phyloP scores from a whole-genome alignment of 1,140 invertebrate species.

The Diachasma alloeum region DNA sequence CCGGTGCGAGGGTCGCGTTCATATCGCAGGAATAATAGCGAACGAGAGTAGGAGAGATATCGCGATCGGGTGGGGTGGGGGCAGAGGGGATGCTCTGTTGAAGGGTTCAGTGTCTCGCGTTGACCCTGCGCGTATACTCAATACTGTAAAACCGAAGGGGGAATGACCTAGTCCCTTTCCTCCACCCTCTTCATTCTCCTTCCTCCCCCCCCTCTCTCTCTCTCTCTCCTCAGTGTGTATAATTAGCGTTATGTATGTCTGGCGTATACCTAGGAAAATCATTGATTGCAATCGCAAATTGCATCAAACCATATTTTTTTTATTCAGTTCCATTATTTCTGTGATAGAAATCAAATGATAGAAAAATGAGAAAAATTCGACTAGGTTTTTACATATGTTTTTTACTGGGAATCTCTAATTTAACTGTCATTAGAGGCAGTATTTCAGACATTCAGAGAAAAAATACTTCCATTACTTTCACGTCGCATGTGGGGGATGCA shows the following conservation, averaged over 20 bases:
- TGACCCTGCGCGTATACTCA: conserved; percentile 46
- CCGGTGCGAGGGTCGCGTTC: neutral
- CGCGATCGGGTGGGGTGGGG: neutral
- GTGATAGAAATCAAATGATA: no score
- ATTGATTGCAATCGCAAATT: no score
- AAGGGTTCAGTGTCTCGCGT: conserved; percentile 53
- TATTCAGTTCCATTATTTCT: no score
- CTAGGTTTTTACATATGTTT: no score
- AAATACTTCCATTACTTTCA: no score
- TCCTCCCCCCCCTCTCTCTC: conserved; percentile 24
- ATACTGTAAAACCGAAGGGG: conserved; percentile 44
- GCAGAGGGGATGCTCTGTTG: conserved; percentile 36
- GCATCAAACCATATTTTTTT: no score
- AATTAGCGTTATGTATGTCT: neutral
- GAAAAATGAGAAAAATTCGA: no score
- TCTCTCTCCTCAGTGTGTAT: conserved; percentile 18
- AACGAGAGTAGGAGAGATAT: neutral
- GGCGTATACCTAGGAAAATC: no score
- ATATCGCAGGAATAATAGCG: neutral
- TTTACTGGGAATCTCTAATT: no score
- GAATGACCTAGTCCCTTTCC: conserved; percentile 53
- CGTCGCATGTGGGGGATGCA: no score
- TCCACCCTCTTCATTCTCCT: neutral
- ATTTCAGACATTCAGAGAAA: no score
- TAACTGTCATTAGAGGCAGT: no score